Base-by-base conservation (phyloP, 2,113 vertebrate species). In the Gnathonemus longibarbis region DNA sequence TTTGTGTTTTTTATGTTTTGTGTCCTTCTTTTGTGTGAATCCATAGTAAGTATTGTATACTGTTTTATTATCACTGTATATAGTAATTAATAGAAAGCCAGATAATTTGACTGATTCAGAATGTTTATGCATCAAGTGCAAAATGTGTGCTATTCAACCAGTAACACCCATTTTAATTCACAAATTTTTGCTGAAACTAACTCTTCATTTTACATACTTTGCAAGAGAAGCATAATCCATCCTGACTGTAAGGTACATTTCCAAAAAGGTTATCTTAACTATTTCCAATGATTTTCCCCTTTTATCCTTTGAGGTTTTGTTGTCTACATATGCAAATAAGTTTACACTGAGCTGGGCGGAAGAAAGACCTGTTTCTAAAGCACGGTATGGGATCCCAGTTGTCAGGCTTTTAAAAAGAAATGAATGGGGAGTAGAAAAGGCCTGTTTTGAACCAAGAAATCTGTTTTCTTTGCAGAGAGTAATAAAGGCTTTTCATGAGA, bases 391-490 rank as follows among this genome's bases (percentile, higher is more conserved):
- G 93, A 92, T 94, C 93, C 93, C 94, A 94, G 94, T 94, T 93
- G 89, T 53, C 1, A 89, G 91, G 58, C 90, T 88, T 94, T 93
- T 87, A 90, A 90, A 94, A 92, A 93, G 93, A 92, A 94, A 93
- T 93, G 93, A 93, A 94, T 94, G 94, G 93, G 93, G 94, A 93
- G 94, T 90, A 93, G 88, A 94, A 11, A 91, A 91, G 92, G 91
- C 93, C 95, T 95, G 94, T 96, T 94, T 94, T 92, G 93, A 93
- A 83, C 93, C 94, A 95, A 92, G 94, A 95, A 96, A 90, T 90
- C 90, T 90, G 87, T 90, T 84, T 88, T 88, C 87, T 87, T 88
- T 45, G 70, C 87, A 83, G 90, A 88, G 90, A 56, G 87, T 84
- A 88, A 90, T 90, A 90, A 90, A 90, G 87, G 87, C 70, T 50